These are phyloP conservation scores for Myrmecobius fasciatus DNA, from an alignment of 2,113 vertebrate genomes.

Conservation along the genomic window DNA sequence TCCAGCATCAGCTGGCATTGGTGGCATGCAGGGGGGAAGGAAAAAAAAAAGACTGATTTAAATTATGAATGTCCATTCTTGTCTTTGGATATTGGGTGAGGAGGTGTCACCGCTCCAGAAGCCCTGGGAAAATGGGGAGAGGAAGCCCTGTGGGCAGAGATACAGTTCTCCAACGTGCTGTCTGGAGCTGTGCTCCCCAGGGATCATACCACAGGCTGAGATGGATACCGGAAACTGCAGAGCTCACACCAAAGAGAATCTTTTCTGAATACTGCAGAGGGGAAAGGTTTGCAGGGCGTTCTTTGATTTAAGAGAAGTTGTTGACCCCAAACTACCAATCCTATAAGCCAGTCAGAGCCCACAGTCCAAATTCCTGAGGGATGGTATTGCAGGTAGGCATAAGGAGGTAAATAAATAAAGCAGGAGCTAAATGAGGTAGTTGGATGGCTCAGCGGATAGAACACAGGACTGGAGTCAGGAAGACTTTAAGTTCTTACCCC, in stretches of 20 bases:
- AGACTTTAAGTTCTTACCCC: neutral
- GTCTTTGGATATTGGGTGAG: conserved; percentile 72
- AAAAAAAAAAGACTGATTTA: conserved; percentile 74
- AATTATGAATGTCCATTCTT: conserved; percentile 84
- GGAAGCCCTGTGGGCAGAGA: neutral
- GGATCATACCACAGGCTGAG: neutral
- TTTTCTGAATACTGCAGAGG: neutral
- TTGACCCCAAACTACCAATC: neutral
- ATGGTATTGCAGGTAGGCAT: neutral
- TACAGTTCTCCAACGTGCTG: neutral
- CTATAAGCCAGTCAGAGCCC: neutral
- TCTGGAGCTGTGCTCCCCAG: neutral
- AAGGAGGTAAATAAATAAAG: neutral
- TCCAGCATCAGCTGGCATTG: conserved; percentile 80
- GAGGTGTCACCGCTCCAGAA: neutral
- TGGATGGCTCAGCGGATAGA: neutral
- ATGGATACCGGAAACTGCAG: neutral
- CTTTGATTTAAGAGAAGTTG: accelerated
- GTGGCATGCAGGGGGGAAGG: conserved; percentile 64
- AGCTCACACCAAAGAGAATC: neutral
- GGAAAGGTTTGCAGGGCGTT: accelerated
- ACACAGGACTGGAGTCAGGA: neutral
- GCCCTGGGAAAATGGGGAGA: neutral
- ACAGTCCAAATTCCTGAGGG: neutral
- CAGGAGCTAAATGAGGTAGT: neutral